These are phyloP conservation scores for Polia nebulosa DNA, from an alignment of 2,888 invertebrate genomes.

Conservation along the genomic window DNA sequence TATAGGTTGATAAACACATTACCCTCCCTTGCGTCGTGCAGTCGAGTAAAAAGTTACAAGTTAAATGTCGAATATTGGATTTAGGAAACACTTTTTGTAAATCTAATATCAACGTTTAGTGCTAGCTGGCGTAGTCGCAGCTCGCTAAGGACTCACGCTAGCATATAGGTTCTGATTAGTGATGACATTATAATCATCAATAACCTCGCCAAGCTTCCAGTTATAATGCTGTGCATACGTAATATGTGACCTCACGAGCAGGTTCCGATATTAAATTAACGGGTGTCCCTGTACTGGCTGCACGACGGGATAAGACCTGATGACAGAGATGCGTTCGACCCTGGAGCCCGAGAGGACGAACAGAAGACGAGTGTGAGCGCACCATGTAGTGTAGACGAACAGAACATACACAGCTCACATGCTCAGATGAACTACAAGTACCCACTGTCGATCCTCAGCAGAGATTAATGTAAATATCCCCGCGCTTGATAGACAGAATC, in stretches of 20 bases:
- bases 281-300: too few relatives aligned
- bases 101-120: too few relatives aligned
- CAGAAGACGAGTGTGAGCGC: background rate
- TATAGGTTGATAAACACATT: too few relatives aligned
- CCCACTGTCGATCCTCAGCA: background rate
- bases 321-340: too few relatives aligned
- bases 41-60: too few relatives aligned
- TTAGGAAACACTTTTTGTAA: too few relatives aligned
- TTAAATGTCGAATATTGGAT: too few relatives aligned
- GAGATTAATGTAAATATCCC: constrained; percentile 18
- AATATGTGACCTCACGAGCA: background rate
- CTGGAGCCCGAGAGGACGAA: too few relatives aligned
- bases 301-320: too few relatives aligned
- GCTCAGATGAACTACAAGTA: background rate
- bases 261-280: background rate
- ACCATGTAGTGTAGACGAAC: background rate
- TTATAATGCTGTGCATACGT: background rate
- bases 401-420: background rate
- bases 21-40: too few relatives aligned
- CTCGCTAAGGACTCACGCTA: too few relatives aligned
- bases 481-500: constrained; percentile 23
- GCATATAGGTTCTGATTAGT: background rate
- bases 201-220: background rate
- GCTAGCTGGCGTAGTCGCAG: background rate
- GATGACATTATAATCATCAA: background rate